These are phyloP conservation scores for Cyphomyrus plagiostoma DNA, from an alignment of 2,113 vertebrate species.

Conservation along the genomic window DNA sequence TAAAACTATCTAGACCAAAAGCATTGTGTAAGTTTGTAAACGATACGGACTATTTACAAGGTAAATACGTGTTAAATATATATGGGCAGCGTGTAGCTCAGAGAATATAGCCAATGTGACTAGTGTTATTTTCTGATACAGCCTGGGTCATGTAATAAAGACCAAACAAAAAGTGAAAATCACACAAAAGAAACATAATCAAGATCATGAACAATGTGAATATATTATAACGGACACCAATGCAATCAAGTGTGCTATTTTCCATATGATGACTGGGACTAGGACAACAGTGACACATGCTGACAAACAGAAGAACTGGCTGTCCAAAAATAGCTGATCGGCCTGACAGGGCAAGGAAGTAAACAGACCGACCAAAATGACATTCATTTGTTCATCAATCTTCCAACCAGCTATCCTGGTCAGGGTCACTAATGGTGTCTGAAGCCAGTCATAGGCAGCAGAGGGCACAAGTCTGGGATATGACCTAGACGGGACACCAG, in stretches of 20 bases:
- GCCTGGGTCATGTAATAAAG: background rate
- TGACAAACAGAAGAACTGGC: background rate
- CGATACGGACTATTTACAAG: too few species aligned
- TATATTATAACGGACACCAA: background rate
- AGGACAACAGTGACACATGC: background rate
- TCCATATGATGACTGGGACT: background rate
- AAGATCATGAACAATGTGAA: background rate
- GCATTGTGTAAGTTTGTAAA: too few species aligned
- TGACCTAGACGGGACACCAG: background rate
- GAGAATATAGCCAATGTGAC: background rate
- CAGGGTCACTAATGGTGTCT: background rate
- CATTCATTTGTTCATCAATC: background rate
- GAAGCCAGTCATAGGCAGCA: background rate
- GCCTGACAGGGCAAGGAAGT: background rate
- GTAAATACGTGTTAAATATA: too few species aligned
- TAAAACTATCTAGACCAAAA: too few species aligned
- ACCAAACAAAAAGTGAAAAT: background rate
- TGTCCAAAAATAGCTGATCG: background rate
- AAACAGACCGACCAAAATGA: background rate
- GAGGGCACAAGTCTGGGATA: background rate
- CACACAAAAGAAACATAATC: background rate
- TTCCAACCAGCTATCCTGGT: background rate
- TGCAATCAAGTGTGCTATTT: background rate
- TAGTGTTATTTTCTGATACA: background rate
- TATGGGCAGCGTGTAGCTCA: too few species aligned